Evolutionary conservation across 2,888 invertebrate genomes (phyloP).

Genomic region (Microplitis deprimator): DNA sequence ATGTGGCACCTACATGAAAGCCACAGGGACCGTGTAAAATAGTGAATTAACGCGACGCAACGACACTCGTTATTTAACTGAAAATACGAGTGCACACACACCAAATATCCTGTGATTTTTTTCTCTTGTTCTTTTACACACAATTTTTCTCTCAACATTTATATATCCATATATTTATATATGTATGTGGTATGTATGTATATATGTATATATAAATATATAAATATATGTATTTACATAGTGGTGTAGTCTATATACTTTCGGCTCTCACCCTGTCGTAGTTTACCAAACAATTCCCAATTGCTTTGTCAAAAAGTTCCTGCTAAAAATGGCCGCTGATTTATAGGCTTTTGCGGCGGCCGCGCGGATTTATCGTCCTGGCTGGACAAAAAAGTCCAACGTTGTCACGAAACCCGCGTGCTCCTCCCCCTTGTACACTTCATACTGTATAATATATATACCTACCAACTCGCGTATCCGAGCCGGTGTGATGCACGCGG

Average conservation of each 20-base stretch:
- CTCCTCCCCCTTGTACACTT: conserved; percentile 20
- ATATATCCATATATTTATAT: background rate
- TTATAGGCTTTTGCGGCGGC: conserved; percentile 53
- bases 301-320: conserved; percentile 68
- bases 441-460: background rate
- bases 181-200: too few relatives aligned
- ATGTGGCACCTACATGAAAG: conserved; percentile 33
- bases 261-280: conserved; percentile 47
- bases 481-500: conserved; percentile 35
- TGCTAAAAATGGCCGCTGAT: conserved; percentile 65
- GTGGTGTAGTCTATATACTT: conserved; percentile 5
- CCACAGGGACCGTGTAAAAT: conserved; percentile 37
- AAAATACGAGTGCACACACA: conserved; percentile 23
- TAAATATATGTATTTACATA: background rate
- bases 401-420: conserved; percentile 44
- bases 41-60: conserved; percentile 40
- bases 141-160: background rate
- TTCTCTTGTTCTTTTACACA: conserved; percentile 12
- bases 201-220: too few relatives aligned
- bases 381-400: conserved; percentile 52
- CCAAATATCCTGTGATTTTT: conserved; percentile 31
- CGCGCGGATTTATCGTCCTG: conserved; percentile 57
- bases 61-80: conserved; percentile 34
- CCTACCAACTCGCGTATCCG: background rate
- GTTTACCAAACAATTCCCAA: conserved; percentile 69